Evolutionary conservation across 2,113 vertebrate species (phyloP), one percentile per base, ranked within the genome.

Genomic region (Capreolus pygargus): DNA sequence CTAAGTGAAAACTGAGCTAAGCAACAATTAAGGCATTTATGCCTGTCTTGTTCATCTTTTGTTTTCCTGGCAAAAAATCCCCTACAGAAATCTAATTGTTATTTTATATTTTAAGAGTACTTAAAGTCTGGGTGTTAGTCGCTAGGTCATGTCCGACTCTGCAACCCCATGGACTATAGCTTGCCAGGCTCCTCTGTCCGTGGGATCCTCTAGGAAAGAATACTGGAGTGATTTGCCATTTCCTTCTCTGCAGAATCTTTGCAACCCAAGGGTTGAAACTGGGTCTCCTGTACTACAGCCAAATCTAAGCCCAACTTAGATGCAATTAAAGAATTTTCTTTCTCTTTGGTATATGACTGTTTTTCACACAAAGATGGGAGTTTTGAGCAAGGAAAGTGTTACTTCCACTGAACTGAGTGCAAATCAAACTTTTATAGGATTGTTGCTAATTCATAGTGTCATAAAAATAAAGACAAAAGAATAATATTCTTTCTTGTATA

Each of bases 391-490:
- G 54, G n/a, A 86, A 86, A 94, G 17, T 47, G 64, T 36, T 58
- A 85, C 15, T 83, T 96, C 23, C 25, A 43, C 28, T 76, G 33
- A 50, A 92, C 61, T 85, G 67, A 91, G 27, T 76, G 92, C 21
- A 95, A 78, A 91, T 70, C 11, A 95, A 52, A 82, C 7, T 8
- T 87, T 82, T 87, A 58, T 27, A 88, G 28, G 12, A 33, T 79
- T 87, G 7, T 33, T 86, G 67, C 55, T 95, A 78, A 88, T 91
- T 95, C 94, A 79, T 92, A 92, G 81, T 81, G 16, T 67, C 67
- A 95, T 85, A 79, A 88, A 97, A 91, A 88, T 85, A 91, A 95
- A 96, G 58, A 36, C 33, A 95, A 95, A 78, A 94, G 58, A 87
- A 58, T 79, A 92, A 89, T 58, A n/a, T 27, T 95, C 57, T 70